A percentile compares a stretch with the other conserved stretches of the same genome.
Conservation (phyloP, 2,797 vertebrate species). For the Pempheris klunzingeri region DNA sequence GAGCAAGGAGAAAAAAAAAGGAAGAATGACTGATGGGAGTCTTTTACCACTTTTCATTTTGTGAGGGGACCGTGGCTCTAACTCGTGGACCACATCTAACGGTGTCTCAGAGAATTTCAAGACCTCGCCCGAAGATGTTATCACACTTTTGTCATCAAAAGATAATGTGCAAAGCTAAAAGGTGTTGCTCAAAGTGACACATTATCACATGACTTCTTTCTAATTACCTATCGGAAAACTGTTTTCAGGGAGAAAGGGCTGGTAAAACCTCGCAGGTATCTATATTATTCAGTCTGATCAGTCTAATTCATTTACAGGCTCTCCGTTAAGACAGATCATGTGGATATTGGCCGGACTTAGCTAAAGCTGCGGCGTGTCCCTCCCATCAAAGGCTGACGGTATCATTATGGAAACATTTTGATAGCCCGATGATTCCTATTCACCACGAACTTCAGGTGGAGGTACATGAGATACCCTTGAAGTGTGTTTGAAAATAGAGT, state of each 20-base stretch:
- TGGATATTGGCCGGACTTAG: conserved; percentile 9
- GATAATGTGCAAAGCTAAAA: neutral
- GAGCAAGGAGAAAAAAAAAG: conserved; percentile 29
- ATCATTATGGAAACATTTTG: conserved; percentile 47
- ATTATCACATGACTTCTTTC: neutral
- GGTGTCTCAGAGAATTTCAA: conserved; percentile 24
- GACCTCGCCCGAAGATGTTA: neutral
- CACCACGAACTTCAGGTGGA: conserved; percentile 52
- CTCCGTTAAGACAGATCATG: conserved; percentile 12
- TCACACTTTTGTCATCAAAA: neutral
- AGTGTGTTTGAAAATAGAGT: conserved; percentile 67
- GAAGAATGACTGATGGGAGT: conserved; percentile 20
- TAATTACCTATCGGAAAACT: too few species aligned
- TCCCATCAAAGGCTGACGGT: conserved; percentile 26
- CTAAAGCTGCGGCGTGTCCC: conserved; percentile 22
- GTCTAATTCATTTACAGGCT: conserved; percentile 12
- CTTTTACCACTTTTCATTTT: conserved; percentile 58
- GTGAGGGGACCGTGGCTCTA: conserved; percentile 27
- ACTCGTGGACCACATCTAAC: conserved; percentile 34
- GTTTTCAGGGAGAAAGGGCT: neutral
- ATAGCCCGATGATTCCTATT: conserved; percentile 57
- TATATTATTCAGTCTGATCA: conserved; percentile 9
- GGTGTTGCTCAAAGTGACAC: neutral
- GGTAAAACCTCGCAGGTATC: neutral
- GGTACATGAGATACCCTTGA: conserved; percentile 64